These are phyloP conservation scores for Eudemis profundana DNA, from an alignment of 2,888 invertebrate genomes.

Conservation along the genomic window DNA sequence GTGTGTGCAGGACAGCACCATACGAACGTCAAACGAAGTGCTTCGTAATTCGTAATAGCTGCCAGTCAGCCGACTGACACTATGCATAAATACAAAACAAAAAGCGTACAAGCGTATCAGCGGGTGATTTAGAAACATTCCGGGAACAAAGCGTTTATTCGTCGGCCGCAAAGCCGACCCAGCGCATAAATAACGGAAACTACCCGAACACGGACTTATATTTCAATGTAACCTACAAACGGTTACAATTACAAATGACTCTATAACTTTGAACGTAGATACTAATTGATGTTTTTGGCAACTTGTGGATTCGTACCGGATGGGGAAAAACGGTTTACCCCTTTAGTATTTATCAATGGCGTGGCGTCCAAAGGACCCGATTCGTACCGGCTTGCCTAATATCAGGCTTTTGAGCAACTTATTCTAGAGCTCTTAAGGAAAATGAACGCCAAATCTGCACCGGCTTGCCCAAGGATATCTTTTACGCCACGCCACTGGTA, in stretches of 20 bases:
- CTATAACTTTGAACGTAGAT: constrained; percentile 22
- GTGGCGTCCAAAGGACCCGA: no score
- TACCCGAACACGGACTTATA: constrained; percentile 40
- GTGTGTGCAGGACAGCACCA: no score
- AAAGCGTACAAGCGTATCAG: constrained; percentile 62
- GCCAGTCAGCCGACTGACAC: not conserved
- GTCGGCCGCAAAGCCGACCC: constrained; percentile 45
- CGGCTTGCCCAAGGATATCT: no score
- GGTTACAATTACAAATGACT: constrained; percentile 39
- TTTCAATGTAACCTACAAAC: constrained; percentile 32
- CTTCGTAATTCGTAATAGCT: no score
- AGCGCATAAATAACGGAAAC: constrained; percentile 47
- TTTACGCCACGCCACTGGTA: no score
- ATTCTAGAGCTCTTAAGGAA: no score
- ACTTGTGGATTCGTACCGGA: constrained; percentile 17
- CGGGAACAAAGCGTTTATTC: constrained; percentile 43
- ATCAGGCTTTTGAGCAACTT: no score
- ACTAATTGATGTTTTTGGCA: constrained; percentile 38
- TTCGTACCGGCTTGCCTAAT: no score
- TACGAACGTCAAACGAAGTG: no score
- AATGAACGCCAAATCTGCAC: no score
- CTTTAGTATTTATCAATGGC: no score
- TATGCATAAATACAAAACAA: constrained; percentile 31
- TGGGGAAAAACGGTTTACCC: not conserved
- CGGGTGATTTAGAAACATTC: constrained; percentile 69